Conservation (phyloP, 2,113 vertebrate genomes). For the Eupsittula cactorum region DNA sequence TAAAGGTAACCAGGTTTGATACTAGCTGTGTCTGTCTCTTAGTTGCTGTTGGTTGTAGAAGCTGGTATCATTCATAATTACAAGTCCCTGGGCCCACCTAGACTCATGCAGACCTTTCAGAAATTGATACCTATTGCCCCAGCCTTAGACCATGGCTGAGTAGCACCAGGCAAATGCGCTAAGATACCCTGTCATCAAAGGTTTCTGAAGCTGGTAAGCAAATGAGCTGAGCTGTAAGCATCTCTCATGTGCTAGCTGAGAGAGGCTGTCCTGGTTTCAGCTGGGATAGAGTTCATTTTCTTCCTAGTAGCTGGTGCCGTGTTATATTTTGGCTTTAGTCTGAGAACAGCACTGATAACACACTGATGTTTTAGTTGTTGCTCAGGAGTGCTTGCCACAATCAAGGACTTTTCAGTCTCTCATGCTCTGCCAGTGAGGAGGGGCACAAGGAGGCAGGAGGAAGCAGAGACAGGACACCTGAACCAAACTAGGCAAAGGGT, state of each 20-base stretch:
- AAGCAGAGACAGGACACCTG: not conserved
- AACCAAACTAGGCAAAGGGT: not conserved
- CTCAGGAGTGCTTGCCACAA: not conserved
- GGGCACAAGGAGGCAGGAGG: not conserved
- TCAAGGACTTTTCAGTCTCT: not conserved
- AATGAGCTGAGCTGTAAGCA: not conserved
- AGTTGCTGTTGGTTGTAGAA: not conserved
- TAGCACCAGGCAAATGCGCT: accelerated
- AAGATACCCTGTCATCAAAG: not conserved
- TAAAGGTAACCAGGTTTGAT: not conserved
- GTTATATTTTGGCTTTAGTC: not conserved
- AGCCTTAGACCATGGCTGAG: not conserved
- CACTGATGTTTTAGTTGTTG: not conserved
- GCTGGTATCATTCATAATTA: accelerated
- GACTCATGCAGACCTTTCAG: not conserved
- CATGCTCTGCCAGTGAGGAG: not conserved
- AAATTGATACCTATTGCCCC: not conserved
- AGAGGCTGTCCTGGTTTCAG: not conserved
- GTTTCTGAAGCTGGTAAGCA: not conserved
- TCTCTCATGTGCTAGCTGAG: not conserved
- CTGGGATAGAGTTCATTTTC: not conserved
- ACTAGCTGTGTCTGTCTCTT: not conserved
- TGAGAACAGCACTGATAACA: not conserved
- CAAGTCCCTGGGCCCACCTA: not conserved
- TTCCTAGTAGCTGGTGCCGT: not conserved